Percentiles rank a stretch among this genome's conserved stretches.
phyloP scores from a whole-genome alignment of 2,888 invertebrate species.

The Pterostichus madidus region DNA sequence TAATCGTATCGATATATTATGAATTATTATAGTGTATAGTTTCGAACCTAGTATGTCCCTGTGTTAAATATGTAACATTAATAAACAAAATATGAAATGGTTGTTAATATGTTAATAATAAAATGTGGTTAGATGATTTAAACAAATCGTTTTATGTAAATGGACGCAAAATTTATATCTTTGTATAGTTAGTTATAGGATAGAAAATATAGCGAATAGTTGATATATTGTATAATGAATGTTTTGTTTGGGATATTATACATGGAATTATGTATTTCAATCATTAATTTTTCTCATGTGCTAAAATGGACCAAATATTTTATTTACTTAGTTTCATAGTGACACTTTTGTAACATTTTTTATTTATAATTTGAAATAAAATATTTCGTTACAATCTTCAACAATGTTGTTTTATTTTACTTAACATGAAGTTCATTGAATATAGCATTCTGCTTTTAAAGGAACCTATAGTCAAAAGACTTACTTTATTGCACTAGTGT shows the following conservation, averaged over 20 bases:
- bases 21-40: background rate
- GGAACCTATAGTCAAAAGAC: no score
- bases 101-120: constrained; percentile 54
- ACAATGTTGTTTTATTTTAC: background rate
- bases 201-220: constrained; percentile 55
- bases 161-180: constrained; percentile 53
- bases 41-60: constrained; percentile 51
- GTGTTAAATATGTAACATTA: constrained; percentile 58
- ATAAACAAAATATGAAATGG: constrained; percentile 56
- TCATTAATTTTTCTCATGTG: constrained; percentile 61
- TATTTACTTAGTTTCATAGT: constrained; percentile 58
- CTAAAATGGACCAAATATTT: constrained; percentile 65
- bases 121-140: constrained; percentile 52
- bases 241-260: constrained; percentile 50
- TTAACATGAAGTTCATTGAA: no score
- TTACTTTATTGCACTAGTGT: no score
- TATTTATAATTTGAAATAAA: constrained; percentile 64
- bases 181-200: constrained; percentile 64
- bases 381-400: constrained; percentile 61
- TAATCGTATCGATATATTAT: no score
- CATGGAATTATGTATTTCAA: constrained; percentile 42
- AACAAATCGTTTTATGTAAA: constrained; percentile 52
- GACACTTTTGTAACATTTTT: constrained; percentile 63
- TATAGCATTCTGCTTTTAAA: no score
- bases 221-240: constrained; percentile 52